Evolutionary conservation across 1,140 invertebrate species (phyloP).

Genomic region (Heliothis virescens): DNA sequence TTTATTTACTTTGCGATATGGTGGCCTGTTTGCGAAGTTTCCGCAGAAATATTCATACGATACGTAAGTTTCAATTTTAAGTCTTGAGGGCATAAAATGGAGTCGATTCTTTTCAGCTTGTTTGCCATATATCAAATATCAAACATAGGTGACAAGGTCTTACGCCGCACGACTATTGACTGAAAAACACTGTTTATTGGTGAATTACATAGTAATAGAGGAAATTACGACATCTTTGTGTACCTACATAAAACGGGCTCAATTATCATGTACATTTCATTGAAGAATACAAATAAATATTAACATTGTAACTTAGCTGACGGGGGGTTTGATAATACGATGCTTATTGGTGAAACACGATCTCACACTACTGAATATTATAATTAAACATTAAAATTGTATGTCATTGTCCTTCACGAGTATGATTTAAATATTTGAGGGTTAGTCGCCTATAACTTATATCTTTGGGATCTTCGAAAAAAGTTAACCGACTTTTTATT

Average conservation of each 20-base stretch:
- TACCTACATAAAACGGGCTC: not conserved
- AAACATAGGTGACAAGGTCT: not conserved
- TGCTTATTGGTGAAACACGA: slow-evolving; percentile 37
- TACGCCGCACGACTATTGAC: not conserved
- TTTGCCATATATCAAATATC: not conserved
- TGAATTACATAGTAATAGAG: slow-evolving; percentile 2
- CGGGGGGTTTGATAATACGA: not conserved
- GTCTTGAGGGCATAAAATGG: not conserved
- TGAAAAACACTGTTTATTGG: slow-evolving; percentile 1
- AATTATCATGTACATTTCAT: slow-evolving; percentile 19
- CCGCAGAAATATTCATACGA: not conserved
- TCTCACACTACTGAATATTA: slow-evolving; percentile 10
- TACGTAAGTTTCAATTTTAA: not conserved
- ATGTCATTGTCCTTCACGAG: no score
- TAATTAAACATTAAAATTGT: not conserved
- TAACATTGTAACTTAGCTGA: slow-evolving; percentile 7
- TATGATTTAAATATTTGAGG: no score
- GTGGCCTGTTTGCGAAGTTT: not conserved
- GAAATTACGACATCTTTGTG: not conserved
- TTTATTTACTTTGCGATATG: slow-evolving; percentile 17
- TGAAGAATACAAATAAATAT: slow-evolving; percentile 1
- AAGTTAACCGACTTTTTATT: not conserved
- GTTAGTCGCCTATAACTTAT: no score
- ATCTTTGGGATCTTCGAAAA: no score
- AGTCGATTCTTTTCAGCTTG: no score